A percentile compares a stretch with the other conserved stretches of the same genome.
Conservation (phyloP, 92 coral and sea anemone genomes). For the Bergia sp. region DNA sequence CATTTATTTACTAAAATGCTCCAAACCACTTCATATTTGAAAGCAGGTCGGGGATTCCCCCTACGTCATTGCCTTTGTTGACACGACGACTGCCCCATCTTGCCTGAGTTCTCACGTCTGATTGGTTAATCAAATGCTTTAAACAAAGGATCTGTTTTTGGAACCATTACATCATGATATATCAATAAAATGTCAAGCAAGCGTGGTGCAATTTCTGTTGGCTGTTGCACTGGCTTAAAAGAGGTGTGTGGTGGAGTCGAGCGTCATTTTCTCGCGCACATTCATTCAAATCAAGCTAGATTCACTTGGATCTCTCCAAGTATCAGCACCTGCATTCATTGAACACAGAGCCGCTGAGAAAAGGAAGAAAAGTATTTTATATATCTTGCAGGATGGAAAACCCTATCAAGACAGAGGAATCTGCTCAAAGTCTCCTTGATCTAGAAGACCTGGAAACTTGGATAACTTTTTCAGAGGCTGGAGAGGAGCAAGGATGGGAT, state of each 20-base stretch:
- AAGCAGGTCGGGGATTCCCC: constrained; percentile 80
- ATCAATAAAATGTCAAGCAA: constrained; percentile 28
- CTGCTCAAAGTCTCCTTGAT: background rate
- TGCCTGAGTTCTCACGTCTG: constrained; percentile 46
- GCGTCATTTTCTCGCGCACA: background rate
- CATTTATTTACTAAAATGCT: too few relatives aligned
- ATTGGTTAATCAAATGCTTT: constrained; percentile 40
- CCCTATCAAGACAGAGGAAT: background rate
- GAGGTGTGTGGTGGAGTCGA: background rate
- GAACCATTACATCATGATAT: constrained; percentile 60
- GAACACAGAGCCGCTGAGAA: background rate
- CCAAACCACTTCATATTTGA: background rate
- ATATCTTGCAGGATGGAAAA: background rate
- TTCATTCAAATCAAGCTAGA: background rate
- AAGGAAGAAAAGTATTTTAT: background rate
- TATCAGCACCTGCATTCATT: background rate
- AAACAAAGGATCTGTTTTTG: constrained; percentile 48
- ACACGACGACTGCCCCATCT: constrained; percentile 59
- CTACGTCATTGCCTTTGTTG: constrained; percentile 51
- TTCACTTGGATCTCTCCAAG: background rate
- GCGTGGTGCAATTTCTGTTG: constrained; percentile 60
- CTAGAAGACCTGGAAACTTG: background rate
- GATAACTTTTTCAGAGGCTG: background rate
- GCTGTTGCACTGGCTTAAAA: constrained; percentile 53
- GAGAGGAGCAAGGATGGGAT: background rate